Percentiles rank a stretch among this genome's conserved stretches.
phyloP scores from a whole-genome alignment of 1,140 invertebrate genomes.

The Lepidotrigona ventralis region DNA sequence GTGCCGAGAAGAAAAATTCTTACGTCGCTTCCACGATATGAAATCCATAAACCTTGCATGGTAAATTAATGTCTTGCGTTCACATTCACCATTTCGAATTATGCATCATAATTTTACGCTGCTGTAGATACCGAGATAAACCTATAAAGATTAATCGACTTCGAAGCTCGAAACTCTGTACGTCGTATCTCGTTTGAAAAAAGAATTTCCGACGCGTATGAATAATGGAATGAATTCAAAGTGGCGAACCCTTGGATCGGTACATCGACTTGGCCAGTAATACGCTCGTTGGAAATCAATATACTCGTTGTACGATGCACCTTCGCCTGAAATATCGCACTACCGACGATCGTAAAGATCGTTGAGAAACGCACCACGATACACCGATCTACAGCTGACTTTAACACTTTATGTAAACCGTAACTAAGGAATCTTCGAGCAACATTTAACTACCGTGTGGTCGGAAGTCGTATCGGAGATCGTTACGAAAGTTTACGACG shows the following conservation, averaged over 20 bases:
- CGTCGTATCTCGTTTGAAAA: neutral
- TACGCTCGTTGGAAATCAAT: conserved; percentile 17
- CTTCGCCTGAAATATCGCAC: conserved; percentile 1
- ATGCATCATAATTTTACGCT: neutral
- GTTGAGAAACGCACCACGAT: conserved; percentile 21
- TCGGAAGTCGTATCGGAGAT: neutral
- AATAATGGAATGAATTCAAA: conserved; percentile 4
- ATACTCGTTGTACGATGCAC: conserved; percentile 28
- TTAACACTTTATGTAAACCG: neutral
- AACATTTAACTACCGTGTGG: conserved; percentile 15
- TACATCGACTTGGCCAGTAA: conserved; percentile 4
- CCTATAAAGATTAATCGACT: neutral
- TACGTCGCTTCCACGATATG: neutral
- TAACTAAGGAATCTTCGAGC: neutral
- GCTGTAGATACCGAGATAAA: neutral
- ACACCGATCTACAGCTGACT: conserved; percentile 5
- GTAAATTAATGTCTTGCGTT: neutral
- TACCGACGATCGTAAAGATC: conserved; percentile 11
- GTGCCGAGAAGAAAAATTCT: neutral
- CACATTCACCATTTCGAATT: neutral
- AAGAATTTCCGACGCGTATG: neutral
- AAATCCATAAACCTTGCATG: neutral
- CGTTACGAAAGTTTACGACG: conserved; percentile 2
- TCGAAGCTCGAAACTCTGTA: neutral
- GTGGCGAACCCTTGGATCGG: neutral